Evolutionary conservation across 2,888 invertebrate genomes (phyloP).

Genomic region (Notodonta ziczac): DNA sequence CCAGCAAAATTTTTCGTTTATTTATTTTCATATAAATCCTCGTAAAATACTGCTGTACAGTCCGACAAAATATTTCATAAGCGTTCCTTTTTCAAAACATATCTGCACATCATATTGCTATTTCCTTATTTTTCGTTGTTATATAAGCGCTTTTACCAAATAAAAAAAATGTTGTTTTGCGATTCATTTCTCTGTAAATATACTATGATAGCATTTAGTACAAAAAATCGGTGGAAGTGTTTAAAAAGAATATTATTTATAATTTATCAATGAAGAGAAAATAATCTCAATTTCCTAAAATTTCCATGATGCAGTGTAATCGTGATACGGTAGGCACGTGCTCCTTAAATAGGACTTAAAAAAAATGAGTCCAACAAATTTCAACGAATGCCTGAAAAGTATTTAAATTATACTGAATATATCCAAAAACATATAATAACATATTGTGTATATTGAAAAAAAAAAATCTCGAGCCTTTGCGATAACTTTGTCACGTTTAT

Average conservation of each 20-base stretch:
- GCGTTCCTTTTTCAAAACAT: conserved; percentile 15
- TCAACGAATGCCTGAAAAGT: neutral
- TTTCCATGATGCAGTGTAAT: conserved; percentile 29
- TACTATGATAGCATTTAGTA: conserved; percentile 74
- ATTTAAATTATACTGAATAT: neutral
- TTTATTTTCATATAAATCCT: neutral
- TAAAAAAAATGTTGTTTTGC: conserved; percentile 57
- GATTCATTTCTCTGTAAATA: conserved; percentile 72
- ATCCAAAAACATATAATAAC: neutral
- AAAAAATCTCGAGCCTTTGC: neutral
- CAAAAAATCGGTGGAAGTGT: conserved; percentile 77
- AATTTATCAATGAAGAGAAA: conserved; percentile 40
- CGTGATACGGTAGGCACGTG: conserved; percentile 42
- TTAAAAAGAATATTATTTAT: conserved; percentile 50
- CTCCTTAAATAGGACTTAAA: neutral
- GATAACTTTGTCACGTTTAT: neutral
- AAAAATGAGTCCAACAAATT: too few species aligned
- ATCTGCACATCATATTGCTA: conserved; percentile 24
- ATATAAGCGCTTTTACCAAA: conserved; percentile 77
- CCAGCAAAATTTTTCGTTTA: neutral
- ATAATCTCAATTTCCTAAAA: conserved; percentile 44
- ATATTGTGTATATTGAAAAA: neutral
- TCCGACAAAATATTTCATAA: neutral
- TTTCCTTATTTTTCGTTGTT: conserved; percentile 37
- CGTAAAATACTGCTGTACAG: conserved; percentile 7